Evolutionary conservation across 2,888 invertebrate species (phyloP), one percentile per base, ranked within the genome.

Genomic region (Heliconius cydno): DNA sequence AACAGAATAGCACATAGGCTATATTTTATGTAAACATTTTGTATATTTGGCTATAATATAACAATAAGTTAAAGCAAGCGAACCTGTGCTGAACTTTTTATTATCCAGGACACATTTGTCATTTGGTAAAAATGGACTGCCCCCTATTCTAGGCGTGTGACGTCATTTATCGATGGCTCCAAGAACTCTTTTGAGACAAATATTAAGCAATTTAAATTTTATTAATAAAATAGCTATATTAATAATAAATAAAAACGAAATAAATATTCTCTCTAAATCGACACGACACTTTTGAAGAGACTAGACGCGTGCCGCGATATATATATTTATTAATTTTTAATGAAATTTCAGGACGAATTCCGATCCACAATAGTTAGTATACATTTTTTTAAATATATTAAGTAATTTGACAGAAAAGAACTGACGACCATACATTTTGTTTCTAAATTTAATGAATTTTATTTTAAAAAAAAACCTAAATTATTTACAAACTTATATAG

Each of bases 401-500:
- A 73, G 72, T 79, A 82, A 77, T 67, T 76, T 70, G 30, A 65
- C 34, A 74, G 57, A 41, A 80, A 76, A 65, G 9, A 66, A 81
- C 19, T 66, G 70, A 57, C 70, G 57, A 63, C 15, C 76, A 34
- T n/a, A 75, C 28, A 80, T 60, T 60, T 38, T 63, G 63, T 28
- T 63, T 65, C 25, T n/a, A 63, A 60, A 52, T 52, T 52, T 52
- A 52, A 22, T 52, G n/a, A n/a, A 60, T 60, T 60, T 25, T 73
- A 92, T 28, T 28, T 28, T 28, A 28, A 28, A 28, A 28, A 28
- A 28, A 28, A 28, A 28, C 28, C 28, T 28, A 28, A 28, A 28
- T 28, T 28, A 28, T 92, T 87, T 92, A 92, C 92, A 92, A 80
- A 86, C 88, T 88, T 90, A 90, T 85, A 86, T 86, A 88, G 90